Evolutionary conservation across 2,113 vertebrate genomes (phyloP), one percentile per base, ranked within the genome.

Genomic region (Gnathonemus echidnorhynchus): DNA sequence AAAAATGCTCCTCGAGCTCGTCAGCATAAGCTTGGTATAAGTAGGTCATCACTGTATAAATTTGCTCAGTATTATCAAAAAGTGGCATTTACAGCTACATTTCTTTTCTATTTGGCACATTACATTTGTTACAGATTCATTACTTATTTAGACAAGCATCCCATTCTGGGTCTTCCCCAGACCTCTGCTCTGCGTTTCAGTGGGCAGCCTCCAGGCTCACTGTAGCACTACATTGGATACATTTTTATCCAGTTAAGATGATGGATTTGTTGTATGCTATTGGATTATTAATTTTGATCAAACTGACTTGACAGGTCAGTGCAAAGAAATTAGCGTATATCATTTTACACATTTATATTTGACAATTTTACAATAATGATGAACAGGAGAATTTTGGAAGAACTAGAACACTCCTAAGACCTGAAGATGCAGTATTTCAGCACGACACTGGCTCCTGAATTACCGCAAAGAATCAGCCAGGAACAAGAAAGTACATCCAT

Each of bases 31-130:
- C 42, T 48, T n/a, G 39, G 42, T 85, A 21, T 85, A 85, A 85
- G 42, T 85, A 85, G 83, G 83, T 85, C 83, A 85, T 85, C 83
- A 48, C 19, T 85, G 83, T 48, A 85, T 85, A 46, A 24, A 84
- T 84, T 84, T 48, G 80, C 80, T 48, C 45, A 84, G 80, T 84
- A 10, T n/a, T 17, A 35, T 31, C 70, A 39, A 80, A 85, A 10
- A 42, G 45, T 5, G 83, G 3, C 83, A 24, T 48, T 46, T 80
- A 42, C 35, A 85, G 83, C 21, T 85, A n/a, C 45, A 85, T 85
- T 85, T 21, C 53, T 56, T 39, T 19, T 39, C 42, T 45, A 85
- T 48, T 46, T 85, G 39, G 83, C 83, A 77, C 31, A 45, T 46
- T 19, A 77, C 21, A 62, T 45, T 11, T 48, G 42, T 85, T 45